Evolutionary conservation across 2,888 invertebrate species (phyloP).

Genomic region (Cheilosia vernalis): DNA sequence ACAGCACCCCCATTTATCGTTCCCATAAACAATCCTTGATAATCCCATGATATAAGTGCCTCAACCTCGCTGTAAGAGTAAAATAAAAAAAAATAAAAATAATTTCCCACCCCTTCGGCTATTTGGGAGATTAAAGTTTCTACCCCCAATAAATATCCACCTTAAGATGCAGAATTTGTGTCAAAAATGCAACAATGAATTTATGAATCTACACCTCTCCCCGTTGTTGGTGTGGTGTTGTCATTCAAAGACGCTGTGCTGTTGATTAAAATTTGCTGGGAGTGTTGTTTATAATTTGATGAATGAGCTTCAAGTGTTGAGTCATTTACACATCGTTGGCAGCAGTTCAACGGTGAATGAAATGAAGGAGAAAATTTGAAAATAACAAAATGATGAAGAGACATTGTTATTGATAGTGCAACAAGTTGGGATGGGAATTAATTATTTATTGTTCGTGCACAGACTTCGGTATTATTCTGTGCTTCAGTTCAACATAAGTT

Average conservation of each 20-base stretch:
- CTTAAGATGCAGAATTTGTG: constrained; percentile 24
- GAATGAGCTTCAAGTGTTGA: constrained; percentile 72
- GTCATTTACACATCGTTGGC: constrained; percentile 71
- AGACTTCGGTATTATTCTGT: constrained; percentile 46
- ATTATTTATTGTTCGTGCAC: constrained; percentile 36
- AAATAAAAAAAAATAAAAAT: neutral
- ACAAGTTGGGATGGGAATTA: constrained; percentile 69
- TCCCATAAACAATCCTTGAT: constrained; percentile 70
- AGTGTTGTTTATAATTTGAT: constrained; percentile 57
- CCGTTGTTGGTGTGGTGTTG: constrained; percentile 49
- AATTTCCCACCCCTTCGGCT: constrained; percentile 41
- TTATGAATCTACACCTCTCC: constrained; percentile 34
- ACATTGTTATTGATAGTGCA: constrained; percentile 68
- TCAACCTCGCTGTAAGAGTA: constrained; percentile 2
- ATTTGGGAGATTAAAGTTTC: constrained; percentile 53
- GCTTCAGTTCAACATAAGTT: neutral
- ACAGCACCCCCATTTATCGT: constrained; percentile 32
- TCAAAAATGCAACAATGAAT: constrained; percentile 55
- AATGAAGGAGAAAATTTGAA: constrained; percentile 8
- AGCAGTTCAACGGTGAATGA: constrained; percentile 59
- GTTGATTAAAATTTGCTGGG: constrained; percentile 30
- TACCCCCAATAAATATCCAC: constrained; percentile 53
- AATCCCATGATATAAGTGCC: constrained; percentile 70
- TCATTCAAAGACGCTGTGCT: constrained; percentile 48
- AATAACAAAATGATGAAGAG: constrained; percentile 24